A percentile compares a stretch with the other conserved stretches of the same genome.
phyloP scores from a whole-genome alignment of 2,797 vertebrate genomes.

The Morus bassanus region DNA sequence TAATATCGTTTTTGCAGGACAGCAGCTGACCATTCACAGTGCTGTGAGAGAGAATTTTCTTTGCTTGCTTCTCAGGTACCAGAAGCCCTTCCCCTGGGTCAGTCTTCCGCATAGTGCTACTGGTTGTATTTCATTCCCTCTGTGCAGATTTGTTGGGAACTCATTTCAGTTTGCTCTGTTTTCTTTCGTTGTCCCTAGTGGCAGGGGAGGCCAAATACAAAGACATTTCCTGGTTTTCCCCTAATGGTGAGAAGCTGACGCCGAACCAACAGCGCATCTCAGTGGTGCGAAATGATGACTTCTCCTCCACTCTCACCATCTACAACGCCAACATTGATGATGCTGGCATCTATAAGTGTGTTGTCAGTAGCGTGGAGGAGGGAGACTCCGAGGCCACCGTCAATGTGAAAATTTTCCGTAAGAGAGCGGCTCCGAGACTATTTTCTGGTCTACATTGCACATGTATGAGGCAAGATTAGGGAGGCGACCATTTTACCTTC shows the following conservation, averaged over 20 bases:
- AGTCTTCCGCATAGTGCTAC: background rate
- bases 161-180: background rate
- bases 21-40: background rate
- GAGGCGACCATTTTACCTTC: background rate
- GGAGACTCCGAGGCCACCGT: constrained; percentile 89
- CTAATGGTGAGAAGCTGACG: constrained; percentile 88
- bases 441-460: background rate
- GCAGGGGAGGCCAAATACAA: constrained; percentile 87
- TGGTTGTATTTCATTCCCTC: background rate
- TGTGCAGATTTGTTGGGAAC: background rate
- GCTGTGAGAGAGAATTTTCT: background rate
- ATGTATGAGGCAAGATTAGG: background rate
- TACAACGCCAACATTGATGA: constrained; percentile 90
- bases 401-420: constrained; percentile 97
- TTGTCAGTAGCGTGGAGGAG: constrained; percentile 83
- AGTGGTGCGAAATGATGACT: constrained; percentile 88
- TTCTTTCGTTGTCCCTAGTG: constrained; percentile 72
- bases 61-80: background rate
- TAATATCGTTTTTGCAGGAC: background rate
- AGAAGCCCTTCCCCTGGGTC: background rate
- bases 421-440: constrained; percentile 37
- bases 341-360: constrained; percentile 93
- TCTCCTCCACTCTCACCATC: constrained; percentile 92
- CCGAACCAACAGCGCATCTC: constrained; percentile 90
- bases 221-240: constrained; percentile 95